Percentiles rank a stretch among this genome's conserved stretches.
Evolutionary conservation across 2,797 vertebrate genomes (phyloP).

Genomic region (Thamnophis elegans): DNA sequence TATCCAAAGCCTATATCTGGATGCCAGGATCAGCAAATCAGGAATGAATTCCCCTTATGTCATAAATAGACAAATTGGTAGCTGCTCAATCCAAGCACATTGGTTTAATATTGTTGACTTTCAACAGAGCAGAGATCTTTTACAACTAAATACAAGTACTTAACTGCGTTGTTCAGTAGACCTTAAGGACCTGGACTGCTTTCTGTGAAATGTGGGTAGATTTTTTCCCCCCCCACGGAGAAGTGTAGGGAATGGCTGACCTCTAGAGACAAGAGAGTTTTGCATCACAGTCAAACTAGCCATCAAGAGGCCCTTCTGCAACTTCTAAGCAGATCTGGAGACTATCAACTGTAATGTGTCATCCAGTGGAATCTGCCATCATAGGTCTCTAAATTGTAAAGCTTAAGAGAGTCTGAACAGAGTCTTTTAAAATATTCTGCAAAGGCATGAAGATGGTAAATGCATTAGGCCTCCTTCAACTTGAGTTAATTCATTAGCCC

Average conservation of each 20-base stretch:
- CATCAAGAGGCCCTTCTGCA: neutral
- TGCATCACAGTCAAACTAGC: neutral
- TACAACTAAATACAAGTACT: neutral
- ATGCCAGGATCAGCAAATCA: accelerated
- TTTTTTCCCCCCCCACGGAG: neutral
- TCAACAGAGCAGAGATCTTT: neutral
- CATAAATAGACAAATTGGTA: neutral
- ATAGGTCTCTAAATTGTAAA: neutral
- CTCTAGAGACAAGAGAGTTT: neutral
- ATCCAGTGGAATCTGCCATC: neutral
- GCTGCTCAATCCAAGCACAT: constrained; percentile 1
- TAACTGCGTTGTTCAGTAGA: neutral
- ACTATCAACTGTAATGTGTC: constrained; percentile 3
- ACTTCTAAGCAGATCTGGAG: constrained; percentile 7
- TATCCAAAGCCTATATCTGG: neutral
- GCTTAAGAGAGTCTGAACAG: neutral
- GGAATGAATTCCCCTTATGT: neutral
- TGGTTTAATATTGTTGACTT: neutral
- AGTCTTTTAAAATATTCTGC: neutral
- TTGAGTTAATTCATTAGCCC: neutral
- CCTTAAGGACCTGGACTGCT: neutral
- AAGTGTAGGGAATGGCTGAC: neutral
- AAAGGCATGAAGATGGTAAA: neutral
- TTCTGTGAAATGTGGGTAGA: neutral
- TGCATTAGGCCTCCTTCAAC: neutral